Conservation (phyloP, 2,888 invertebrate genomes). For the Toxonevra muliebris region DNA sequence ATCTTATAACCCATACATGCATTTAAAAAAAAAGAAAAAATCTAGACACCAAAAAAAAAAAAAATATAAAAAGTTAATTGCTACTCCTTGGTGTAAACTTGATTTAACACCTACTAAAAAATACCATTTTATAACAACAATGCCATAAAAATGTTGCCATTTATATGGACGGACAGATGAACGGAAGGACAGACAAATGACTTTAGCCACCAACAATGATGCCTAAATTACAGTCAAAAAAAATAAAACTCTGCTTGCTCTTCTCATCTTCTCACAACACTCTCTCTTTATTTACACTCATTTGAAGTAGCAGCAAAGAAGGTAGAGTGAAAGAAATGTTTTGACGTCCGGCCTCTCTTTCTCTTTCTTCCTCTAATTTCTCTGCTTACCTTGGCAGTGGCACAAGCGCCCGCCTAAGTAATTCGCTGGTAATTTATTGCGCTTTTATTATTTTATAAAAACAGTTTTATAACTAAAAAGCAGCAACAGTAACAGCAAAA, state of each 20-base stretch:
- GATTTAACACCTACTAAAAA: conserved; percentile 32
- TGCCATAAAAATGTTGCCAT: neutral
- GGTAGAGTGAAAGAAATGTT: too few relatives aligned
- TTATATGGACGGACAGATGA: neutral
- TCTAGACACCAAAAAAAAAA: conserved; percentile 13
- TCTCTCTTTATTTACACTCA: neutral
- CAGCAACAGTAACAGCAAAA: conserved; percentile 15
- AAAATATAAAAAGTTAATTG: conserved; percentile 27
- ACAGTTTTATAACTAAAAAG: neutral
- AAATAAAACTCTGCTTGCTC: neutral
- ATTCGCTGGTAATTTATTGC: too few relatives aligned
- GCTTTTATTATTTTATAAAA: conserved; percentile 2
- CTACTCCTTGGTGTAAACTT: conserved; percentile 33
- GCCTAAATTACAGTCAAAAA: too few relatives aligned
- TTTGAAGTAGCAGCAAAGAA: neutral
- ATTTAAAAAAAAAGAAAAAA: neutral
- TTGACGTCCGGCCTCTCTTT: too few relatives aligned
- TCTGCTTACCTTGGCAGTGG: too few relatives aligned
- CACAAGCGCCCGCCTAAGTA: too few relatives aligned
- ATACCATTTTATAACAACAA: too few relatives aligned
- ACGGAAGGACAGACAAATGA: too few relatives aligned
- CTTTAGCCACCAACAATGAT: too few relatives aligned
- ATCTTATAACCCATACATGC: too few relatives aligned
- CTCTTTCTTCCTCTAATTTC: too few relatives aligned
- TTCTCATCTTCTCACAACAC: neutral